Evolutionary conservation across 2,797 vertebrate species (phyloP).

Genomic region (Hirundo rustica): DNA sequence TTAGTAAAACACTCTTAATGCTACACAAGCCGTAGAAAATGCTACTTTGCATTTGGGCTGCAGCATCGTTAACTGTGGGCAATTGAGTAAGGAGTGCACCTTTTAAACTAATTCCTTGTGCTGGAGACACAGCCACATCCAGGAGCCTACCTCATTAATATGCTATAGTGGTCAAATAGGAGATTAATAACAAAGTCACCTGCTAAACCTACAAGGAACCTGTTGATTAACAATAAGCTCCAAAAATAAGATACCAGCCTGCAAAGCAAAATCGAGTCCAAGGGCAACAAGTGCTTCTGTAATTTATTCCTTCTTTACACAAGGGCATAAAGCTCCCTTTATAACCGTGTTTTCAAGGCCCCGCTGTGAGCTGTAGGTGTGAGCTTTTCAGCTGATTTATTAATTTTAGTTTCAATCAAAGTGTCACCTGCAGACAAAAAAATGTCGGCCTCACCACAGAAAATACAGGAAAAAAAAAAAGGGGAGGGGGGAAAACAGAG

Average conservation of each 20-base stretch:
- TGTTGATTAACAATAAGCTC: conserved; percentile 84
- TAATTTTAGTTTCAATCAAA: conserved; percentile 88
- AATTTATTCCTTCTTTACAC: conserved; percentile 84
- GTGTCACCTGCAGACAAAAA: conserved; percentile 86
- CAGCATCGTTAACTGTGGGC: conserved; percentile 72
- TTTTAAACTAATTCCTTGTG: conserved; percentile 76
- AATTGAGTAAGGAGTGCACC: conserved; percentile 77
- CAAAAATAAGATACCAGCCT: conserved; percentile 82
- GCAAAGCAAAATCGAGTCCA: conserved; percentile 81
- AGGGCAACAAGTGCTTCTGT: conserved; percentile 84
- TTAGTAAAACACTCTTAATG: conserved; percentile 79
- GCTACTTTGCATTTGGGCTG: conserved; percentile 77
- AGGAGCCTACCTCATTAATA: conserved; percentile 79
- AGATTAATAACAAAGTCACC: conserved; percentile 86
- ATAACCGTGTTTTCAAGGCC: conserved; percentile 81
- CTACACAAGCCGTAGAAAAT: conserved; percentile 75
- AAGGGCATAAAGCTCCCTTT: conserved; percentile 84
- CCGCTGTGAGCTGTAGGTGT: conserved; percentile 85
- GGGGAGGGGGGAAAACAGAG: not conserved
- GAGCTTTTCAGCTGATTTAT: conserved; percentile 85
- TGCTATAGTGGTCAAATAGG: conserved; percentile 78
- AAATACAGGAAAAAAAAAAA: conserved; percentile 59
- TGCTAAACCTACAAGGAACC: conserved; percentile 81
- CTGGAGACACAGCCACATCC: conserved; percentile 68
- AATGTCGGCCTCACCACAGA: conserved; percentile 78